Conservation (phyloP, 2,888 invertebrate genomes). For the Celastrina argiolus region DNA sequence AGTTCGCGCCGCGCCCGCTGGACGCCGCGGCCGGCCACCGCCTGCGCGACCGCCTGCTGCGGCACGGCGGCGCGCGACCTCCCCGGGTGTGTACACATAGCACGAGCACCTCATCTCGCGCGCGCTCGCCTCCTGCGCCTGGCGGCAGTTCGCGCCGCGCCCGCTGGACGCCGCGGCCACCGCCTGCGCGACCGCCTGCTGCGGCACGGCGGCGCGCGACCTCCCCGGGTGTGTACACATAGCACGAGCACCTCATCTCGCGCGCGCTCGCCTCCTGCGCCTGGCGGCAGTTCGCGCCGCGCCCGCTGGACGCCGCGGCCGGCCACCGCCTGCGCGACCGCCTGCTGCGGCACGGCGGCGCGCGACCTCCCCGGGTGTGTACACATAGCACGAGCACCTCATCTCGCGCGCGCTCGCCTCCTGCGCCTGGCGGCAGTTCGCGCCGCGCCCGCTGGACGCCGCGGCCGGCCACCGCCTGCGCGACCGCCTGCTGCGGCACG, state of each 20-base stretch:
- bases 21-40: constrained; percentile 86
- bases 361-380: constrained; percentile 84
- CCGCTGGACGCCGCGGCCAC: constrained; percentile 86
- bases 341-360: constrained; percentile 92
- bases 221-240: constrained; percentile 82
- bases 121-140: constrained; percentile 94
- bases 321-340: constrained; percentile 88
- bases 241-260: constrained; percentile 97
- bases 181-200: constrained; percentile 86
- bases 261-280: constrained; percentile 94
- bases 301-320: constrained; percentile 86
- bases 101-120: constrained; percentile 95
- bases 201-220: constrained; percentile 91
- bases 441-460: constrained; percentile 85
- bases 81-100: constrained; percentile 81
- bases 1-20: constrained; percentile 88
- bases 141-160: constrained; percentile 90
- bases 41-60: constrained; percentile 86
- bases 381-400: no score
- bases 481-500: constrained; percentile 87
- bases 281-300: constrained; percentile 91
- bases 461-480: constrained; percentile 88
- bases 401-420: constrained; percentile 96
- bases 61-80: constrained; percentile 92
- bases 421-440: constrained; percentile 95